Percentiles rank a stretch among this genome's conserved stretches.
Evolutionary conservation across 2,113 vertebrate species (phyloP).

Genomic region (Hippocampus mohnikei): DNA sequence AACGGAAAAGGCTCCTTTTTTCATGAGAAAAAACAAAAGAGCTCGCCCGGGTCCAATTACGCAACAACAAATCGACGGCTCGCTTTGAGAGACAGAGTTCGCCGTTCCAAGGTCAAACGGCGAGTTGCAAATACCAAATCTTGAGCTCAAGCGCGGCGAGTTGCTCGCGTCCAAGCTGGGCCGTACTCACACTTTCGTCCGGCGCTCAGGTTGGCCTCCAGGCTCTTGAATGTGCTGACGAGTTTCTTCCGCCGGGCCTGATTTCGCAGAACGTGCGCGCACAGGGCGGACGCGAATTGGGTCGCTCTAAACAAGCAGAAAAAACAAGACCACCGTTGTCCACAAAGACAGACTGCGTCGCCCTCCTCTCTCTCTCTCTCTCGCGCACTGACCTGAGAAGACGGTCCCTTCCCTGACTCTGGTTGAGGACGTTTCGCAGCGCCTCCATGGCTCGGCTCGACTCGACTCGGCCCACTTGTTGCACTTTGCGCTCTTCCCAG

Average conservation of each 20-base stretch:
- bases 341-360: no score
- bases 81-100: background rate
- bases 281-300: slow-evolving; percentile 89
- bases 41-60: background rate
- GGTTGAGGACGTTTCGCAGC: slow-evolving; percentile 76
- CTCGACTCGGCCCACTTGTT: slow-evolving; percentile 32
- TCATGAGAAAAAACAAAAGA: background rate
- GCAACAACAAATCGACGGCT: background rate
- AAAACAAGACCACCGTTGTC: background rate
- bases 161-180: no score
- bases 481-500: background rate
- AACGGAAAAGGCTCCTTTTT: no score
- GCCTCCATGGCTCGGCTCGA: slow-evolving; percentile 73
- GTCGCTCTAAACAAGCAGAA: slow-evolving; percentile 77
- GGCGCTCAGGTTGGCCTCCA: slow-evolving; percentile 87
- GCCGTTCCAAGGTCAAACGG: background rate
- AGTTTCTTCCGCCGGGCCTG: slow-evolving; percentile 73
- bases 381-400: slow-evolving; percentile 77
- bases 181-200: slow-evolving; percentile 89
- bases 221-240: slow-evolving; percentile 78
- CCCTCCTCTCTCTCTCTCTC: background rate
- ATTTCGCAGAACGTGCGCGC: slow-evolving; percentile 81
- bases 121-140: background rate
- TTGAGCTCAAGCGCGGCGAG: background rate
- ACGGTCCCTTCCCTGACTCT: slow-evolving; percentile 86